Base-by-base conservation (phyloP, 2,113 vertebrate genomes). In the Micronycteris hirsuta region DNA sequence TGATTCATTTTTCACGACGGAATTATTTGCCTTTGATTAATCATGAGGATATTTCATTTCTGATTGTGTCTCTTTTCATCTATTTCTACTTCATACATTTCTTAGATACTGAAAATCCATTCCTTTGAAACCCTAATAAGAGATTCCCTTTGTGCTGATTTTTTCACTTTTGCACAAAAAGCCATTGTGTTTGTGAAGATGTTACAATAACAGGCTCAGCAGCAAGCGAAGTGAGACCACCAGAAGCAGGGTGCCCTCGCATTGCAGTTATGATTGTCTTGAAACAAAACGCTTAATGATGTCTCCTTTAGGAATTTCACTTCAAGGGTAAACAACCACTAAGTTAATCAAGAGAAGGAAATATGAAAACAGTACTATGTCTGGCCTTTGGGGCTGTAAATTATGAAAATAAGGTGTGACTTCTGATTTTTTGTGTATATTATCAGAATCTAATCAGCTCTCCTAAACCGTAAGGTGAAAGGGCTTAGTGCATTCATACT, bases 21-120 rank as follows among this genome's bases (percentile, higher is more conserved):
- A 36, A 96, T 83, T 94, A 78, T 92, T 97, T 98, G 94, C 73
- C 70, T 97, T 97, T 97, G 89, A 94, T 97, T 98, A 97, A 43
- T 77, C 76, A 71, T 70, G 84, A 33, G 77, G 97, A 96, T 95
- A 95, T 96, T 98, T 96, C 58, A 47, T 97, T 97, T 96, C 94
- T 71, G 93, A 96, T 74, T n/a, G 74, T 83, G 45, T 93, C 43
- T 52, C 95, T 81, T 94, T 98, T 97, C 95, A 97, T 71, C 97
- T 65, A 54, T 81, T 86, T 97, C 52, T 70, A 16, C 81, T 97
- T 95, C 71, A 86, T 95, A n/a, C 9, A 86, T 97, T 89, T 95
- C 81, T 97, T 96, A 31, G 86, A 6, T 49, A 95, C 95, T 78
- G 6, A 94, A 93, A 96, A 96, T 83, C 33, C 61, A 1, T 7